phyloP scores from a whole-genome alignment of 1,140 invertebrate genomes.

The Saccostrea cuccullata region DNA sequence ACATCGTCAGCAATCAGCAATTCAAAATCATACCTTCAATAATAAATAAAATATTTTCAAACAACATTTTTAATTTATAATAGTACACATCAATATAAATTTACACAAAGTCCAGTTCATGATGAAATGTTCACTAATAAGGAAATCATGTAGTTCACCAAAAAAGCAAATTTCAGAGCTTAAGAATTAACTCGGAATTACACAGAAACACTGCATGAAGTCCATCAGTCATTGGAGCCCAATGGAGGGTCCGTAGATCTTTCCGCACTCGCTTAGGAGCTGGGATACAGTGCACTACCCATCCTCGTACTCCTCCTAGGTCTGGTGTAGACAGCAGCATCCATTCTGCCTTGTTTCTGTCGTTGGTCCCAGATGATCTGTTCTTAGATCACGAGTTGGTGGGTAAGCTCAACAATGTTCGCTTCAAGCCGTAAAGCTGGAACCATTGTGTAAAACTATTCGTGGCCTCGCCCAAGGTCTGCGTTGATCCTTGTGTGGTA shows the following conservation, averaged over 20 bases:
- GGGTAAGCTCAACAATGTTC: background rate
- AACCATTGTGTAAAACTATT: background rate
- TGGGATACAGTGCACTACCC: background rate
- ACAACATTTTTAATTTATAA: too few species aligned
- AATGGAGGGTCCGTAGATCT: background rate
- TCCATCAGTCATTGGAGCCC: background rate
- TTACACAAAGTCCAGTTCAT: too few species aligned
- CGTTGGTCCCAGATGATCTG: background rate
- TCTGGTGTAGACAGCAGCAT: background rate
- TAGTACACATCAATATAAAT: too few species aligned
- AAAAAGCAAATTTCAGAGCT: too few species aligned
- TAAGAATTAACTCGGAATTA: too few species aligned
- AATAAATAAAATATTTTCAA: too few species aligned
- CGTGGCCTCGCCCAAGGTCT: background rate
- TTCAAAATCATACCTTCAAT: too few species aligned
- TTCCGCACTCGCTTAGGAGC: background rate
- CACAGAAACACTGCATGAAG: too few species aligned
- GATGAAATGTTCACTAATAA: too few species aligned
- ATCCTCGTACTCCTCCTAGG: background rate
- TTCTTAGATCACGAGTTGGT: background rate
- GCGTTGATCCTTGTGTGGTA: background rate
- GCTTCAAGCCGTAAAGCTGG: conserved; percentile 7
- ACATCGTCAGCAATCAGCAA: too few species aligned
- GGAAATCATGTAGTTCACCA: too few species aligned
- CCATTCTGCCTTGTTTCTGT: too few species aligned